A percentile compares a stretch with the other conserved stretches of the same genome.
phyloP scores from a whole-genome alignment of 2,797 vertebrate genomes.

The Gouania willdenowi region DNA sequence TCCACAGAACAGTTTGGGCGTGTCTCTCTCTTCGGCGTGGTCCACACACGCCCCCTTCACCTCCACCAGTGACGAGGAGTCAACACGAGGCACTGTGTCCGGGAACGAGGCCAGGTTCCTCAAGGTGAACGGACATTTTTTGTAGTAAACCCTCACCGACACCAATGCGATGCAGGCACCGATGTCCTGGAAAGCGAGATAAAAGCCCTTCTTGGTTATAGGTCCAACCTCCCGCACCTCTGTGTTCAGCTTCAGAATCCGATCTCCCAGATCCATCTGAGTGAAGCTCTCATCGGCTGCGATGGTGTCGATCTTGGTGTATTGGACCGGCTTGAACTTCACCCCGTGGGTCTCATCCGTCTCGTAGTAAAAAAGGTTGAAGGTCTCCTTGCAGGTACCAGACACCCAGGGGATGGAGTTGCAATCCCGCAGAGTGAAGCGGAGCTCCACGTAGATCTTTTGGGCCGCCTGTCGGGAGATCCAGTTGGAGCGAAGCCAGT shows the following conservation, averaged over 20 bases:
- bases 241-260: conserved; percentile 94
- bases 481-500: conserved; percentile 96
- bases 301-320: conserved; percentile 92
- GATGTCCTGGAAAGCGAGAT: conserved; percentile 94
- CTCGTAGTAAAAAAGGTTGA: conserved; percentile 93
- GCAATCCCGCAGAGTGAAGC: conserved; percentile 93
- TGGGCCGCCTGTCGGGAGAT: conserved; percentile 91
- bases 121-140: conserved; percentile 92
- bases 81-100: conserved; percentile 91
- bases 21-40: conserved; percentile 90
- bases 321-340: conserved; percentile 87
- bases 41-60: conserved; percentile 92
- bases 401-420: conserved; percentile 96
- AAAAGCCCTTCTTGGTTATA: conserved; percentile 89
- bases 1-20: conserved; percentile 91
- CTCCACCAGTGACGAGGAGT: conserved; percentile 93
- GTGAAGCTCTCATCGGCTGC: conserved; percentile 96
- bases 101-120: conserved; percentile 91
- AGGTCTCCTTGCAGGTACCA: conserved; percentile 94
- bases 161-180: conserved; percentile 94
- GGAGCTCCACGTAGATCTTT: conserved; percentile 93
- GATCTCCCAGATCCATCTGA: conserved; percentile 94
- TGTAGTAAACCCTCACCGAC: conserved; percentile 92
- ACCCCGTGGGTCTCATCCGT: conserved; percentile 85
- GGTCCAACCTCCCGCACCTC: conserved; percentile 93